These are phyloP conservation scores for Julus scanicus DNA, from an alignment of 2,888 invertebrate genomes.

Conservation along the genomic window DNA sequence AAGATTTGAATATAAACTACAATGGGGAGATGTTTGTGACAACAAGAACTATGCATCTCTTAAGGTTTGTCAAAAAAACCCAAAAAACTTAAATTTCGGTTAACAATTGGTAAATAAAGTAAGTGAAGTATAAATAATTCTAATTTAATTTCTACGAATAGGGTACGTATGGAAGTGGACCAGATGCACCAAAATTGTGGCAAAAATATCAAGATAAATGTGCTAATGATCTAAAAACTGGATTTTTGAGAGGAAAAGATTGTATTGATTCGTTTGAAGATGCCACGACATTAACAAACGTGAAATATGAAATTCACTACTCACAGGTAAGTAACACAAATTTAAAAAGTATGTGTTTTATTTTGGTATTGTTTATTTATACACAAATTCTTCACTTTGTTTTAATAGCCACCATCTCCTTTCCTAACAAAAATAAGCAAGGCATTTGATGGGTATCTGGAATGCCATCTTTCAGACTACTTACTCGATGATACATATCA, in stretches of 20 bases:
- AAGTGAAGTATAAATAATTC: not conserved
- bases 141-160: conserved; percentile 41
- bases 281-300: conserved; percentile 16
- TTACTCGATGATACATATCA: conserved; percentile 1
- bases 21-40: conserved; percentile 51
- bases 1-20: conserved; percentile 36
- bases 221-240: not conserved
- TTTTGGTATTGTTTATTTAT: not conserved
- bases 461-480: conserved; percentile 44
- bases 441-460: conserved; percentile 45
- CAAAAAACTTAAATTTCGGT: not conserved
- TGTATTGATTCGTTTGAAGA: conserved; percentile 30
- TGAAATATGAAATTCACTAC: conserved; percentile 48
- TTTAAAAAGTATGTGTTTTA: not conserved
- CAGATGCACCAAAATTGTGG: conserved; percentile 34
- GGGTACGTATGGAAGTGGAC: conserved; percentile 44
- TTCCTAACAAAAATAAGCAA: conserved; percentile 36
- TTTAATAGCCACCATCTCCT: conserved; percentile 18
- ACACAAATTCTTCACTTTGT: not conserved
- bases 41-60: conserved; percentile 22
- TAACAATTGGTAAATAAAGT: not conserved
- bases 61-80: conserved; percentile 44
- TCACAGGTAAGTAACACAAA: conserved; percentile 46
- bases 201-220: conserved; percentile 28
- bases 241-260: not conserved